phyloP scores from a whole-genome alignment of 2,113 vertebrate species.

The Mormyrus iriodes region DNA sequence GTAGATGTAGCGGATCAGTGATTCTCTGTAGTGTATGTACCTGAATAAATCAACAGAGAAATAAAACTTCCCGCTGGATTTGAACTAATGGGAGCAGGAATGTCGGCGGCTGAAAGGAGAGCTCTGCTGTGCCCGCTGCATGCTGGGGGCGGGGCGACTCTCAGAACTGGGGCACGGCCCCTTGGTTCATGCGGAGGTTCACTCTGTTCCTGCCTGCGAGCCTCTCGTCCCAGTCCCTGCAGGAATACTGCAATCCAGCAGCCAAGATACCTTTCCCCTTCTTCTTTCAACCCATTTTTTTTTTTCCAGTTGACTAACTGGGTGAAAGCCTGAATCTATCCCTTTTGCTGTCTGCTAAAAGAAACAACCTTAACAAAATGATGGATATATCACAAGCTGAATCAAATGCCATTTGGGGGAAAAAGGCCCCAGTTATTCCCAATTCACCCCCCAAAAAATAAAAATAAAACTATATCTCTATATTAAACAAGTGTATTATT shows the following conservation, averaged over 20 bases:
- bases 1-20: background rate
- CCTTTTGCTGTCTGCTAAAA: slow-evolving; percentile 26
- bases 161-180: background rate
- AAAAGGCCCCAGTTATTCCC: background rate
- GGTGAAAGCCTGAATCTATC: slow-evolving; percentile 24
- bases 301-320: slow-evolving; percentile 5
- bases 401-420: background rate
- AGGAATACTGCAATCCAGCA: background rate
- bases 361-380: slow-evolving; percentile 16
- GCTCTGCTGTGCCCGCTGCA: background rate
- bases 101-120: background rate
- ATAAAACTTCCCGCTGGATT: background rate
- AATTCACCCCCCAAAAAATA: background rate
- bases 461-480: slow-evolving; percentile 12
- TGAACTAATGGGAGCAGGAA: background rate
- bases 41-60: slow-evolving; percentile 15
- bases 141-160: background rate
- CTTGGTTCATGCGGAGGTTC: background rate
- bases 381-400: background rate
- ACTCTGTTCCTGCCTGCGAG: background rate
- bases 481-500: background rate
- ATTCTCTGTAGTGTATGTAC: background rate
- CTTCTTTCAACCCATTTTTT: background rate
- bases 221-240: background rate
- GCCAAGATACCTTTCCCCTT: background rate